A percentile compares a stretch with the other conserved stretches of the same genome.
phyloP scores from a whole-genome alignment of 2,113 vertebrate species.

The Pachypanchax playfairii region DNA sequence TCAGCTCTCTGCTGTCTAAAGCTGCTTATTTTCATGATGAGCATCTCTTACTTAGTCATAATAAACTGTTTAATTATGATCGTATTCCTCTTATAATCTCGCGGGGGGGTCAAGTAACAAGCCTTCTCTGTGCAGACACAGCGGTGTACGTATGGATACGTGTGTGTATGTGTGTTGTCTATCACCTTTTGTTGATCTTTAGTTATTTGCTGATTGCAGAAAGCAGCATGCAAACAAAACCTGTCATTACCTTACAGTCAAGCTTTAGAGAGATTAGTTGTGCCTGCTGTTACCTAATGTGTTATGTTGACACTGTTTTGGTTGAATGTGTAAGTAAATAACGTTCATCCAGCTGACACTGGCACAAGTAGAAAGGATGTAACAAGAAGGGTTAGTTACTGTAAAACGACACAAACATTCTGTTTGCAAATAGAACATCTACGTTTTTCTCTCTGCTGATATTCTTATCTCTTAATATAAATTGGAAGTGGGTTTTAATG shows the following conservation, averaged over 20 bases:
- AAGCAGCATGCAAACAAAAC: conserved; percentile 50
- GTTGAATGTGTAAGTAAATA: conserved; percentile 18
- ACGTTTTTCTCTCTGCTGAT: background rate
- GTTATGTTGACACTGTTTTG: conserved; percentile 8
- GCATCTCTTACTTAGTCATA: background rate
- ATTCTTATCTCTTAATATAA: too few species aligned
- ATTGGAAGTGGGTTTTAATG: too few species aligned
- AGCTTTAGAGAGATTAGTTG: conserved; percentile 45
- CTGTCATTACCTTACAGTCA: conserved; percentile 50
- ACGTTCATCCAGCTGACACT: conserved; percentile 4
- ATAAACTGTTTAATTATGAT: background rate
- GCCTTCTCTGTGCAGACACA: too few species aligned
- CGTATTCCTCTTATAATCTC: background rate
- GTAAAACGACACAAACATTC: too few species aligned
- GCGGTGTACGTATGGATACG: background rate
- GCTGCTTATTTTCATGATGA: background rate
- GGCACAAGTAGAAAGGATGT: background rate
- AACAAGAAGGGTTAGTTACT: too few species aligned
- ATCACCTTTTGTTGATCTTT: conserved; percentile 48
- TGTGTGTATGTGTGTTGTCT: conserved; percentile 30
- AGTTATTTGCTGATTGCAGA: conserved; percentile 34
- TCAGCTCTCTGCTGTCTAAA: too few species aligned
- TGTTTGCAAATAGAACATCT: background rate
- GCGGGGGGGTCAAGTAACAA: too few species aligned
- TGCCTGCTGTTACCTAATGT: conserved; percentile 12